These are phyloP conservation scores for Gryllus bimaculatus DNA, from an alignment of 1,140 invertebrate species.

Conservation along the genomic window DNA sequence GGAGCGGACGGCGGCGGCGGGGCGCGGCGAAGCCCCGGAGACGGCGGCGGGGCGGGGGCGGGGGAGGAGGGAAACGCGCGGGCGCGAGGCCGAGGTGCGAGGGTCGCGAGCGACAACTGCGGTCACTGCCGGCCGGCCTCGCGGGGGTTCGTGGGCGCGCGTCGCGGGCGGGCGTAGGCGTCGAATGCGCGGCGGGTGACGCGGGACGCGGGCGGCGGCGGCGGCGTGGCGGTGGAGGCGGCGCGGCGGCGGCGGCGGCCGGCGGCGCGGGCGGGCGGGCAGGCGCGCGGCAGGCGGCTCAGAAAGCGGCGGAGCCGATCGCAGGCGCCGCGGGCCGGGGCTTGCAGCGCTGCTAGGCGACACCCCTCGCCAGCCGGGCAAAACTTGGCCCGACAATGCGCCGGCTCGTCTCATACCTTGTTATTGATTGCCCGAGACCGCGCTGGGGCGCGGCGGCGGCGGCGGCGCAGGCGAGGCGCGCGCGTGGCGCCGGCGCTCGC, in stretches of 20 bases:
- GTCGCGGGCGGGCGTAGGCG: background rate
- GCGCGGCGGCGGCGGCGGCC: background rate
- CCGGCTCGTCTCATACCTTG: conserved; percentile 8
- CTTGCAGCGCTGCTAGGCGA: conserved; percentile 1
- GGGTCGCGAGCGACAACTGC: background rate
- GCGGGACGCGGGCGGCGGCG: background rate
- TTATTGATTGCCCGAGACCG: conserved; percentile 13
- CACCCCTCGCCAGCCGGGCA: conserved; percentile 12
- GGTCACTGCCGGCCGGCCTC: background rate
- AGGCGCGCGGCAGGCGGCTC: background rate
- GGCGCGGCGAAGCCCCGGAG: background rate
- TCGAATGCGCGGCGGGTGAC: background rate
- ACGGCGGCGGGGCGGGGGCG: background rate
- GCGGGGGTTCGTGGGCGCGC: background rate
- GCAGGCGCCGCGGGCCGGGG: background rate
- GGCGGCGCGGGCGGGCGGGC: too few relatives aligned
- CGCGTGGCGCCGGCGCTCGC: too few relatives aligned
- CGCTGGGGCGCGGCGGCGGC: background rate
- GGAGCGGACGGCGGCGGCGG: background rate
- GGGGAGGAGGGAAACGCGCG: background rate
- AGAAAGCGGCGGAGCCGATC: background rate
- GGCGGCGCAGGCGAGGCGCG: too few relatives aligned
- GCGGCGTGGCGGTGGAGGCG: background rate
- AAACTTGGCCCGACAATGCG: conserved; percentile 12
- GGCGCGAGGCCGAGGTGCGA: background rate